These are phyloP conservation scores for Camponotus pennsylvanicus DNA, from an alignment of 1,140 invertebrate genomes.

Conservation along the genomic window DNA sequence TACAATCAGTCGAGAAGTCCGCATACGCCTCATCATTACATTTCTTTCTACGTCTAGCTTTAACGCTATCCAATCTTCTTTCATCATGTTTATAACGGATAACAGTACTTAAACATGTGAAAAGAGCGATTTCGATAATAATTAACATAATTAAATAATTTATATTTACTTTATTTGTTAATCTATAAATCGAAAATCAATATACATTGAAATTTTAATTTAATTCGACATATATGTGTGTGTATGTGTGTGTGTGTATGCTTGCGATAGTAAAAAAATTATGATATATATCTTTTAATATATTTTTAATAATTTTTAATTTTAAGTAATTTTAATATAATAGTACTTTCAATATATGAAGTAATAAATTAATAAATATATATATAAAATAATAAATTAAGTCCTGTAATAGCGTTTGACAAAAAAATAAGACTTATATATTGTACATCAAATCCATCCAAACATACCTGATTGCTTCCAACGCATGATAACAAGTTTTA, in stretches of 20 bases:
- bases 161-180: too few species aligned
- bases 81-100: not conserved
- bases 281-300: too few species aligned
- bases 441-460: not conserved
- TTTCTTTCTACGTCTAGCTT: not conserved
- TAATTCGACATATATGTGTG: too few species aligned
- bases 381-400: not conserved
- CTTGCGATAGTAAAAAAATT: too few species aligned
- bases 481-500: slow-evolving; percentile 29
- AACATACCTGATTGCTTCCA: slow-evolving; percentile 36
- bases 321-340: too few species aligned
- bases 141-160: too few species aligned
- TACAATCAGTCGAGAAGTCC: not conserved
- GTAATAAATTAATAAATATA: not conserved
- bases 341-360: too few species aligned
- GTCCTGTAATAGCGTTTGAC: not conserved
- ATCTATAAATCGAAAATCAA: too few species aligned
- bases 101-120: not conserved
- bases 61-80: slow-evolving; percentile 9
- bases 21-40: not conserved
- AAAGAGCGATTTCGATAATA: too few species aligned
- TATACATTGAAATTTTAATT: not conserved
- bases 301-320: too few species aligned
- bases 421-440: not conserved
- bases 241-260: too few species aligned